Percentiles rank a stretch among this genome's conserved stretches.
These are phyloP conservation scores for Diaprepes abbreviatus DNA, from an alignment of 2,888 invertebrate species.

Conservation along the genomic window DNA sequence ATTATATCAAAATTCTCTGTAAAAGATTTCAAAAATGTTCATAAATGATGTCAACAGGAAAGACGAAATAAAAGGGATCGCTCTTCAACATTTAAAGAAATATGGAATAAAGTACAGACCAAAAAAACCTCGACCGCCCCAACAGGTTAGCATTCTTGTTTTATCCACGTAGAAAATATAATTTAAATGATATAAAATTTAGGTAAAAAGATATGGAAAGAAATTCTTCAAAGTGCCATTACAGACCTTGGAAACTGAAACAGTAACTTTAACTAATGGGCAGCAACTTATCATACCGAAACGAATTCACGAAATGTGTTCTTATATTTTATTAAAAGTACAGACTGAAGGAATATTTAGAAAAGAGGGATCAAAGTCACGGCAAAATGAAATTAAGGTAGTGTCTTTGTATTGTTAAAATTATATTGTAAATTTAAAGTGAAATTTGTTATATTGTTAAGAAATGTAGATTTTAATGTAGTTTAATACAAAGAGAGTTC, in stretches of 20 bases:
- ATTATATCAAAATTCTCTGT: neutral
- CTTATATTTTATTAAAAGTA: conserved; percentile 77
- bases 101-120: conserved; percentile 80
- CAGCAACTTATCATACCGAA: conserved; percentile 80
- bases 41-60: conserved; percentile 71
- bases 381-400: conserved; percentile 87
- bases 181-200: conserved; percentile 38
- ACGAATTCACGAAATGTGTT: conserved; percentile 80
- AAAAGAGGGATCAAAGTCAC: conserved; percentile 86
- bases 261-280: conserved; percentile 76
- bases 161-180: neutral
- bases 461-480: too few species aligned
- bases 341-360: conserved; percentile 88
- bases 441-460: too few species aligned
- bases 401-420: too few species aligned
- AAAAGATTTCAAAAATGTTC: conserved; percentile 65
- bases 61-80: conserved; percentile 71
- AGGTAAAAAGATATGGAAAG: conserved; percentile 61
- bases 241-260: conserved; percentile 69
- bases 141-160: conserved; percentile 61
- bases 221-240: conserved; percentile 72
- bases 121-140: conserved; percentile 75
- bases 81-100: conserved; percentile 77
- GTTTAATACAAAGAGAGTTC: too few species aligned
- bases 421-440: too few species aligned